Evolutionary conservation across 2,797 vertebrate species (phyloP), one percentile per base, ranked within the genome.

Genomic region (Crocidura indochinensis): DNA sequence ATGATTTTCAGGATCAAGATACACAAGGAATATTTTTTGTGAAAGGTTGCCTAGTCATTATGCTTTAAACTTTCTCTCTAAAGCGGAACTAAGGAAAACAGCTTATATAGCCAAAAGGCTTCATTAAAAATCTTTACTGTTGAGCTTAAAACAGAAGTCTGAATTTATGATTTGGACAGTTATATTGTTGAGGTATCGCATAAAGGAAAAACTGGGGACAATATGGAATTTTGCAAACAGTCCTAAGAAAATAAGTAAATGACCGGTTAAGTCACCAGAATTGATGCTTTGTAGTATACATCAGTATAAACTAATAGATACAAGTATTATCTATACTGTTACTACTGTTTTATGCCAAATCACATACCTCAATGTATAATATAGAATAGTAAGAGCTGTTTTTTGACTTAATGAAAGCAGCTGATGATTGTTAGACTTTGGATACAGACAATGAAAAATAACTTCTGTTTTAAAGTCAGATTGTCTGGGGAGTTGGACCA

Each of bases 311-410:
- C 6, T 69, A 80, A 62, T 14, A 89, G 44, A 80, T 87, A 87
- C 46, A 81, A 80, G 84, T 84, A 9, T 44, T 78, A 83, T 27
- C 29, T 84, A 80, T 81, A 67, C 64, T 47, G 9, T 62, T 85
- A 53, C 72, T 74, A 78, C 51, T 27, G 12, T 81, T 89, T 87
- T 17, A 44, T 74, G 15, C 19, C 8, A 67, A 79, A 4, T 84
- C 94, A 75, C 51, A 8, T 10, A 53, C 78, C 44, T 86, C 67
- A 27, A 87, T 69, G 26, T 90, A 19, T 87, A 78, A 86, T 88
- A 74, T 14, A 91, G 75, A 94, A 47, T 24, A 60, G 20, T 62
- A 51, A 72, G 86, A 72, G 20, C 2, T 65, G 11, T 15, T 22
- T 80, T 79, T 87, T 72, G 19, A 81, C 15, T 77, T n/a, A 69